Base-by-base conservation (phyloP, 2,888 invertebrate species). In the Hydriomena furcata region DNA sequence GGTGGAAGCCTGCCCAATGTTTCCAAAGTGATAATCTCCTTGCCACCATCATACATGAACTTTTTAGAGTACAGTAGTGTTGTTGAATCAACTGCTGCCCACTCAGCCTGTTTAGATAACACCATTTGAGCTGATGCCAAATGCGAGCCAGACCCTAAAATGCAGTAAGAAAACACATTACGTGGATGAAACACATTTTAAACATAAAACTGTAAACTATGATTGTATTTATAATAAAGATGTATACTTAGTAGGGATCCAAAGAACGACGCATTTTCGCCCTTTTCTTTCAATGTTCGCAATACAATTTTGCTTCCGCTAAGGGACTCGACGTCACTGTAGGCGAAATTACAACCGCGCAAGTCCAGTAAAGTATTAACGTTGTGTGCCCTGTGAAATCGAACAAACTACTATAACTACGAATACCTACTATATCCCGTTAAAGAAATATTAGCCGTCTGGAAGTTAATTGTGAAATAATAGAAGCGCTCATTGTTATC, bases 1-100 rank as follows among this genome's bases (percentile, higher is more conserved):
- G 94, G 92, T 1, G 94, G 94, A 28, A 94, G 76, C 10, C 93
- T 93, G 11, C 94, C 95, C 61, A 94, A 79, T 17, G 93, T 93
- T 56, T 91, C 91, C 60, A 94, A 75, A 6, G 92, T 86, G 36
- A 82, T 81, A 30, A 93, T 82, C 37, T 93, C 91, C 61, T 91
- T 91, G 12, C 91, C 91, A 40, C 91, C 83, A 67, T 92, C 91
- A 34, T 92, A 91, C 82, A 93, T 88, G 58, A 83, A 86, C 60
- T 88, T 88, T 63, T 91, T 91, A 48, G 91, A 89, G 58, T 88
- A 89, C 4, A 91, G 69, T 6, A 93, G 82, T 21, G 92, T 91
- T 31, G 91, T 92, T 8, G 93, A 92, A 72, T 93, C 93, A 34
- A 94, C 91, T 24, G 93, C 92, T n/a, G 93, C 93, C 75, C 92